Conservation (phyloP, 2,888 invertebrate genomes). For the Eupithecia exiguata region DNA sequence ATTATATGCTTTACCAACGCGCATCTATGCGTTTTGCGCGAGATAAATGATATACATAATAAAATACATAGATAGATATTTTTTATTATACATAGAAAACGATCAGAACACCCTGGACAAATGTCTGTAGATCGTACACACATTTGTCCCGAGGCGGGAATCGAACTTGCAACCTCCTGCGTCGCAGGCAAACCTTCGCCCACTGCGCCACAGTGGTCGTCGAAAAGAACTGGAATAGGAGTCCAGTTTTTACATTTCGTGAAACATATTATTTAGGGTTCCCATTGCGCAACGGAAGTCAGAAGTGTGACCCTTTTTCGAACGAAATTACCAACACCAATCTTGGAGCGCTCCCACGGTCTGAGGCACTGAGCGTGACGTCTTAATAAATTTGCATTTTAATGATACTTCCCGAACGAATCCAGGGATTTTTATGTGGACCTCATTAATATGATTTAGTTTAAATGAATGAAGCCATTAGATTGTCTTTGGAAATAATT, state of each 20-base stretch:
- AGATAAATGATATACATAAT: too few relatives aligned
- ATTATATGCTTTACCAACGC: too few relatives aligned
- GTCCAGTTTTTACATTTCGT: neutral
- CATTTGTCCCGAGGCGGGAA: too few relatives aligned
- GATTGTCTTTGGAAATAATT: neutral
- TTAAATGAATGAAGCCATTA: conserved; percentile 12
- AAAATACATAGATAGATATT: too few relatives aligned
- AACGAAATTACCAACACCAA: conserved; percentile 13
- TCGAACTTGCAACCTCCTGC: too few relatives aligned
- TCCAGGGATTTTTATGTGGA: conserved; percentile 15
- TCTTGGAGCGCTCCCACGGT: conserved; percentile 18
- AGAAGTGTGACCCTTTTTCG: conserved; percentile 10
- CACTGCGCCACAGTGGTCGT: too few relatives aligned
- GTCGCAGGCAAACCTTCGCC: too few relatives aligned
- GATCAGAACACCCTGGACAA: too few relatives aligned
- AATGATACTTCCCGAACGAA: conserved; percentile 19
- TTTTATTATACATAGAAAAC: too few relatives aligned
- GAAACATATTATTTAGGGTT: neutral
- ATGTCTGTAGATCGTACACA: too few relatives aligned
- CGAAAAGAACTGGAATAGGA: too few relatives aligned
- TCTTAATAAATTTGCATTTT: conserved; percentile 31
- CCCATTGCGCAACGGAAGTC: neutral
- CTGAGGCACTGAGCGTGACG: conserved; percentile 18
- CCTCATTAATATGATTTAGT: conserved; percentile 30
- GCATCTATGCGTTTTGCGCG: too few relatives aligned